Conservation (phyloP, 2,888 invertebrate species). For the Epinotia bilunana region DNA sequence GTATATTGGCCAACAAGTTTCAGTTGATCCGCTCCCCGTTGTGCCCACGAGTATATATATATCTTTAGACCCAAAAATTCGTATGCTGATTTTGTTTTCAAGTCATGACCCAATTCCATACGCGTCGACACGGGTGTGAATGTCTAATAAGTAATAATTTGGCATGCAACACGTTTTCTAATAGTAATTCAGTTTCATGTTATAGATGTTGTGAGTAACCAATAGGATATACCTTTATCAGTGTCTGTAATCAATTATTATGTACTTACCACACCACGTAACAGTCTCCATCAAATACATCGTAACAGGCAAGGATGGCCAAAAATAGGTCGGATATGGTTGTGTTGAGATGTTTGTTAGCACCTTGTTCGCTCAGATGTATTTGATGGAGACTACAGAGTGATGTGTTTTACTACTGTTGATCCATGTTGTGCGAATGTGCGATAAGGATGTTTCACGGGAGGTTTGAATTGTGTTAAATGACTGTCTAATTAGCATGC, state of each 20-base stretch:
- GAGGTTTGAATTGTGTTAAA: not conserved
- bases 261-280: not conserved
- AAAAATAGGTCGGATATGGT: not conserved
- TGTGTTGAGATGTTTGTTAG: not conserved
- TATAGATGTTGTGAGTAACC: not conserved
- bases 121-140: not conserved
- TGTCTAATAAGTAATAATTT: not conserved
- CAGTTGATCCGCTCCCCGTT: not conserved
- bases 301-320: not conserved
- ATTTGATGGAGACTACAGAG: not conserved
- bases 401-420: not conserved
- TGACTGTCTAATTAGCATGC: slow-evolving; percentile 3
- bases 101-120: not conserved
- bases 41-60: not conserved
- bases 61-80: too few species aligned
- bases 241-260: slow-evolving; percentile 16
- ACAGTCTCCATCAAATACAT: not conserved
- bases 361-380: not conserved
- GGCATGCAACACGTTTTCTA: not conserved
- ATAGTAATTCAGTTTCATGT: slow-evolving; percentile 4
- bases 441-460: not conserved
- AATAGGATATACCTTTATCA: not conserved
- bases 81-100: too few species aligned
- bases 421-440: not conserved
- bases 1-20: not conserved